Evolutionary conservation across 2,113 vertebrate genomes (phyloP), one percentile per base, ranked within the genome.

Genomic region (Mesoclemmys tuberculata): DNA sequence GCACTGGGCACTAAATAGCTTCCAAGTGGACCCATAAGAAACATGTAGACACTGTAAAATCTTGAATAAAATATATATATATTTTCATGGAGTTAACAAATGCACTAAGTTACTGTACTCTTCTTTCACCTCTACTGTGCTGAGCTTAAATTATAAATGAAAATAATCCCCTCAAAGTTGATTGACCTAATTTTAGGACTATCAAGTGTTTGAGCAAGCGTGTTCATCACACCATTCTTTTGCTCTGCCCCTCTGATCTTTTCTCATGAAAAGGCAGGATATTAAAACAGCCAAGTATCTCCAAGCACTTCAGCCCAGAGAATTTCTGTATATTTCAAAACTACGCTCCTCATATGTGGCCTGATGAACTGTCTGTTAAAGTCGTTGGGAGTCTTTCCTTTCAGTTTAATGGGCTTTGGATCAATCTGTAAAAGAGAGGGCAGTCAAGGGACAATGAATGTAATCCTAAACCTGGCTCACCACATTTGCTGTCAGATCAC

Each of bases 401-500:
- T 74, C 75, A 41, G 13, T 38, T 52, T n/a, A 22, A 41, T 18
- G 41, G 18, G n/a, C 77, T 68, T 44, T 11, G 13, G 7, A 24
- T 71, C 13, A 52, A 14, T 41, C n/a, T 27, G 55, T 51, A 22
- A 12, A 64, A 55, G 38, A 55, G 38, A 68, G 35, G 61, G 35
- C 61, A 68, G 35, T 10, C 18, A 13, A 46, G 52, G 58, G 38
- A 48, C 44, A 80, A 13, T 4, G 6, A 0, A 0, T 64, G 3
- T 5, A n/a, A 41, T 31, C 0, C 0, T 79, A 78, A 68, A 21
- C 22, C 31, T n/a, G 61, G 61, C 31, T 68, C 35, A 68, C 18
- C 18, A 68, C 18, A 8, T 68, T 68, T 68, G 16, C 9, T 68
- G 35, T 35, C 61, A 68, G 61, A 10, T n/a, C 35, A n/a, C 61